phyloP scores from a whole-genome alignment of 2,113 vertebrate genomes.

The Echinops telfairi region DNA sequence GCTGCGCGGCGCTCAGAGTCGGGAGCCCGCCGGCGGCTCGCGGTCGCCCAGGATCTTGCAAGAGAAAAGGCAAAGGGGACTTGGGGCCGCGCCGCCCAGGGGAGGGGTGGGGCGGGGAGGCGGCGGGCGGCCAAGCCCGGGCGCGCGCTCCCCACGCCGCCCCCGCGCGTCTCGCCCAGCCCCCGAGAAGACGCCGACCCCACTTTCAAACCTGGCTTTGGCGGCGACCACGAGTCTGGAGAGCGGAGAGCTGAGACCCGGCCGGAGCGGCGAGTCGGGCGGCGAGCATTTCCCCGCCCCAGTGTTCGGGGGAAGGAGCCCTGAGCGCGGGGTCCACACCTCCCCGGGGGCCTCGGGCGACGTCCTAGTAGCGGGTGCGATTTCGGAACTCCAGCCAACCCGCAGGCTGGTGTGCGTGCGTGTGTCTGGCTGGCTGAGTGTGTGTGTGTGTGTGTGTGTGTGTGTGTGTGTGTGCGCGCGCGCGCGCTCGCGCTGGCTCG shows the following conservation, averaged over 20 bases:
- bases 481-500: neutral
- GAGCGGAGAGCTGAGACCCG: conserved; percentile 51
- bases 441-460: neutral
- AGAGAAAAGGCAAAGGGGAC: conserved; percentile 77
- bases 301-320: conserved; percentile 56
- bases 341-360: conserved; percentile 14
- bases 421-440: neutral
- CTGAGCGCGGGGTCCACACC: neutral
- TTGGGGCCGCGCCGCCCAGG: conserved; percentile 69
- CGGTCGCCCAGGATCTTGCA: conserved; percentile 86
- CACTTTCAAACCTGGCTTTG: conserved; percentile 77
- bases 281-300: conserved; percentile 54
- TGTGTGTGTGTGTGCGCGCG: neutral
- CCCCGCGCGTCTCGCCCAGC: conserved; percentile 10
- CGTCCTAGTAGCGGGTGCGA: conserved; percentile 43
- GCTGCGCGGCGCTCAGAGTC: conserved; percentile 76
- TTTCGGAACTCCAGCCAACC: conserved; percentile 58
- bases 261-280: neutral
- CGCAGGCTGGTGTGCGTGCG: conserved; percentile 30
- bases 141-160: conserved; percentile 5
- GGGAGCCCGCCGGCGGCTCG: conserved; percentile 73
- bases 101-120: conserved; percentile 61
- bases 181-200: neutral
- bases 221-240: conserved; percentile 6
- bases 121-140: conserved; percentile 27